Evolutionary conservation across 2,888 invertebrate species (phyloP), one percentile per base, ranked within the genome.

Genomic region (Plebejus melissa): DNA sequence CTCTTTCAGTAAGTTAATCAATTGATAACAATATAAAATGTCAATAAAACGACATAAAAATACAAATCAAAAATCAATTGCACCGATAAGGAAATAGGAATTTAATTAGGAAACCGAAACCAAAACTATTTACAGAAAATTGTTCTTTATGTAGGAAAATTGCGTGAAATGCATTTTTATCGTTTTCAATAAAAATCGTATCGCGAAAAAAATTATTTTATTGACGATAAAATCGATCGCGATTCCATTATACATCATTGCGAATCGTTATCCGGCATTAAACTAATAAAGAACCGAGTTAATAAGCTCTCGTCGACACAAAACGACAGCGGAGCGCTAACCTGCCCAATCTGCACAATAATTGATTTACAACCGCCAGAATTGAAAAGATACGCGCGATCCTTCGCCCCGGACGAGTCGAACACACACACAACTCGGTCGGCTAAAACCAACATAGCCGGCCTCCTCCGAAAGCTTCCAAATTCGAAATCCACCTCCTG

Each of bases 211-310:
- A 82, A 86, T 86, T 84, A 87, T 87, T 87, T 86, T 86, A 86
- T 84, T 83, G 75, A 82, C 84, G 85, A 86, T 86, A 86, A 86
- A 84, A 84, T 78, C 78, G 76, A 77, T 79, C 74, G 78, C 77
- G 81, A 82, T 85, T 83, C 83, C 84, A 86, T 86, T 85, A 84
- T 82, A 84, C 82, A 80, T 80, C 80, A 84, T 83, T 83, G 82
- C 81, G 84, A 86, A 86, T 83, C 83, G 84, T 79, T 84, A 89
- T 87, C 87, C 86, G 86, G 85, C 87, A 90, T 89, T 91, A 88
- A 83, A 86, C 88, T 90, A 94, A 94, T 94, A 94, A 94, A 94
- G 93, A 92, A 93, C 94, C 86, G 88, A 91, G 90, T 87, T 91
- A 92, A 93, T 93, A 93, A 91, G 92, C 90, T 90, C 90, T 86